phyloP scores from a whole-genome alignment of 1,140 invertebrate genomes.

The Drosophila truncata region DNA sequence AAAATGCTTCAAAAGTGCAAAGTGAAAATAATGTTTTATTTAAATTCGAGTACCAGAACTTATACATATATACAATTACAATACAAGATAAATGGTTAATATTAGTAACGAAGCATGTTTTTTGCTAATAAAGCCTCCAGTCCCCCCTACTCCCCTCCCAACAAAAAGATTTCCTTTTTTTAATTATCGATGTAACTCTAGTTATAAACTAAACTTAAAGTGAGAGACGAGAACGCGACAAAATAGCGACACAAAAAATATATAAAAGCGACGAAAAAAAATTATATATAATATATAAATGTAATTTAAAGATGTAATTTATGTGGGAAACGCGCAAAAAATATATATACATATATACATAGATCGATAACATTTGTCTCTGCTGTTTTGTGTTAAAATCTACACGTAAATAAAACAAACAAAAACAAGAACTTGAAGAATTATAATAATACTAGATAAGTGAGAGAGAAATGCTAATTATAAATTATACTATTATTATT shows the following conservation, averaged over 20 bases:
- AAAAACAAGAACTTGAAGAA: conserved; percentile 35
- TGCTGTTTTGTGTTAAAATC: conserved; percentile 51
- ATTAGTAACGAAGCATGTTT: conserved; percentile 65
- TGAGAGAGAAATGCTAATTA: conserved; percentile 60
- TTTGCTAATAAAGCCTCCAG: conserved; percentile 58
- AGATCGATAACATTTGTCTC: conserved; percentile 51
- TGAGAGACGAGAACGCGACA: conserved; percentile 41
- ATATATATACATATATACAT: conserved; percentile 41
- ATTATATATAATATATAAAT: conserved; percentile 49
- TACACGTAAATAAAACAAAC: conserved; percentile 49
- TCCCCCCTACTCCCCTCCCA: conserved; percentile 8
- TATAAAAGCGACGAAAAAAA: conserved; percentile 17
- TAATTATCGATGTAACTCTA: conserved; percentile 77
- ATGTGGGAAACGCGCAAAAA: conserved; percentile 48
- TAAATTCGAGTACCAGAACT: conserved; percentile 72
- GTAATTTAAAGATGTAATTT: conserved; percentile 68
- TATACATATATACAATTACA: conserved; percentile 50
- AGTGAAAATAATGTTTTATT: conserved; percentile 55
- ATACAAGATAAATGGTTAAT: conserved; percentile 47
- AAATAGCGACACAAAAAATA: conserved; percentile 31
- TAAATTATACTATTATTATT: conserved; percentile 68
- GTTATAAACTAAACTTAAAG: conserved; percentile 73
- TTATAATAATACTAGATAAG: conserved; percentile 47
- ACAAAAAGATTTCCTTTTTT: conserved; percentile 72
- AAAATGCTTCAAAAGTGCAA: conserved; percentile 74